Conservation (phyloP, 2,888 invertebrate genomes). For the Orchestes rusci region DNA sequence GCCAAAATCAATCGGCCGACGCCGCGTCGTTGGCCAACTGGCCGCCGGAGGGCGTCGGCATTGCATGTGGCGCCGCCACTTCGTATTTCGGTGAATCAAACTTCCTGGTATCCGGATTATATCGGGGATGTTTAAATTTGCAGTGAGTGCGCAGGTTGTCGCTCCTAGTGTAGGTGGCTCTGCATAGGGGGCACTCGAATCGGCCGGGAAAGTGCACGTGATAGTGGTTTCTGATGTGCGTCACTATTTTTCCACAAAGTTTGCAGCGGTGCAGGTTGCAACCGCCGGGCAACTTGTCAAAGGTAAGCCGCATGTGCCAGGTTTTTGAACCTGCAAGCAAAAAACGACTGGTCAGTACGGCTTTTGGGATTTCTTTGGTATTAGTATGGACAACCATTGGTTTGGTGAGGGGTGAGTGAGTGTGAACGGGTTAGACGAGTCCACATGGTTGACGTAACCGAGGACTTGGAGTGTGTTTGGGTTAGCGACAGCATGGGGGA, state of each 20-base stretch:
- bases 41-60: conserved; percentile 33
- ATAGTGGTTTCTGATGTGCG: conserved; percentile 90
- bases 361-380: conserved; percentile 12
- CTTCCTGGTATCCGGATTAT: conserved; percentile 80
- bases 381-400: conserved; percentile 11
- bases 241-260: conserved; percentile 91
- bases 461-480: too few species aligned
- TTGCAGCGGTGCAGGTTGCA: conserved; percentile 91
- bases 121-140: conserved; percentile 87
- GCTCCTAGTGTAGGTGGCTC: conserved; percentile 85
- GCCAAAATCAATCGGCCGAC: conserved; percentile 47
- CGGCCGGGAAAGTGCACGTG: conserved; percentile 90
- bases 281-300: conserved; percentile 87
- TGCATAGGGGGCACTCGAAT: conserved; percentile 86
- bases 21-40: conserved; percentile 46
- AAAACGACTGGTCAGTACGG: conserved; percentile 34
- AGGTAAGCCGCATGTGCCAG: conserved; percentile 92
- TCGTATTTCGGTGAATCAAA: conserved; percentile 49
- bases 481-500: too few species aligned
- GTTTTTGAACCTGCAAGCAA: conserved; percentile 85
- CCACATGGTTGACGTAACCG: too few species aligned
- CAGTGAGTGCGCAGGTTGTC: conserved; percentile 89
- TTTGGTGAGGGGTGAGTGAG: too few species aligned
- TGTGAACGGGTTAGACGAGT: too few species aligned
- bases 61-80: conserved; percentile 32